These are phyloP conservation scores for Microcebus lehilahytsara DNA, from an alignment of 2,113 vertebrate species.

Conservation along the genomic window DNA sequence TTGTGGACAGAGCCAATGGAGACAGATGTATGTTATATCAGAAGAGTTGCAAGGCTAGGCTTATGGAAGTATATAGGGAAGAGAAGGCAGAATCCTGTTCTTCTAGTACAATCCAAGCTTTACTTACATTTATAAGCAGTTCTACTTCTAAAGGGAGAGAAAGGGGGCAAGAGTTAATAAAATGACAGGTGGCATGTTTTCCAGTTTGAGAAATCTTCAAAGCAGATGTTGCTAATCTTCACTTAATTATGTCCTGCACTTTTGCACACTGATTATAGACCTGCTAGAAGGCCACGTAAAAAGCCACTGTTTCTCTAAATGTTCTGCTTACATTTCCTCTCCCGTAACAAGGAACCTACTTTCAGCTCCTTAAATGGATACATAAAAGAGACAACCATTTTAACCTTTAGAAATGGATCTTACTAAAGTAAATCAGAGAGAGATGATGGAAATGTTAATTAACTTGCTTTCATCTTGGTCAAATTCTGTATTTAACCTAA, in stretches of 20 bases:
- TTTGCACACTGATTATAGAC: conserved; percentile 36
- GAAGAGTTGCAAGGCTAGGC: background rate
- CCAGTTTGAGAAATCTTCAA: conserved; percentile 23
- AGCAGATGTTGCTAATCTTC: background rate
- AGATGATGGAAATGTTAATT: conserved; percentile 78
- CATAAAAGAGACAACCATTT: conserved; percentile 65
- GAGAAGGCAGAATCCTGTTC: background rate
- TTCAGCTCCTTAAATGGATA: conserved; percentile 27
- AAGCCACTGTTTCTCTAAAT: background rate
- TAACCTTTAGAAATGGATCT: conserved; percentile 72
- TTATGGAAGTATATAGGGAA: background rate
- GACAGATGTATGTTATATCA: background rate
- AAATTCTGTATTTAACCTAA: conserved; percentile 66
- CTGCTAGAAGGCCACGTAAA: background rate
- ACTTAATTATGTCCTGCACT: background rate
- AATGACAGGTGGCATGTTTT: background rate
- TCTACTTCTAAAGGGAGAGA: background rate
- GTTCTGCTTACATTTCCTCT: background rate
- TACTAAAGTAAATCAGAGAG: conserved; percentile 65
- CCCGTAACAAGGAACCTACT: background rate
- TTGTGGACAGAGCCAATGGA: background rate
- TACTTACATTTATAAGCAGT: background rate
- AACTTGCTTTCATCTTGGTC: conserved; percentile 75
- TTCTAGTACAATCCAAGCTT: background rate
- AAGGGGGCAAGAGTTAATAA: background rate